Evolutionary conservation across 2,888 invertebrate species (phyloP).

Genomic region (Hypomecis atomaria): DNA sequence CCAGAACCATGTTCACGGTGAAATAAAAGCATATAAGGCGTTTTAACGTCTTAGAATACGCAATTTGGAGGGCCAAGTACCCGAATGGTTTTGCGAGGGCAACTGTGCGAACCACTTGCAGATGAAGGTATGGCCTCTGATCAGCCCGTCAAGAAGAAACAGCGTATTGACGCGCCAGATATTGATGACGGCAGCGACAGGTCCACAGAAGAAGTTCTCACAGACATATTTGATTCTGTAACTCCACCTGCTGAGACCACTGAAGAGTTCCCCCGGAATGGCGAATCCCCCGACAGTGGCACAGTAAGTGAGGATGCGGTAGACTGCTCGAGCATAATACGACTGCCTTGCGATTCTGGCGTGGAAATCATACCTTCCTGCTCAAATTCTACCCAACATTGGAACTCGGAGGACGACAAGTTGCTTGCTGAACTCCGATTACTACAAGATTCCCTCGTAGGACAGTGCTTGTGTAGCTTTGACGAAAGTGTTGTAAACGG

Average conservation of each 20-base stretch:
- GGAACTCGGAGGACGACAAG: constrained; percentile 73
- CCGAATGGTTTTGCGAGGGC: constrained; percentile 87
- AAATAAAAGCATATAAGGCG: constrained; percentile 48
- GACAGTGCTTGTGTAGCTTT: constrained; percentile 91
- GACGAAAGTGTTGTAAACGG: constrained; percentile 88
- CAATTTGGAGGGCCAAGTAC: constrained; percentile 37
- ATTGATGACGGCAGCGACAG: constrained; percentile 83
- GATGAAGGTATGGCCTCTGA: constrained; percentile 89
- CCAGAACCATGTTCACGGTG: constrained; percentile 63
- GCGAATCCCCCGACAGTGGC: constrained; percentile 80
- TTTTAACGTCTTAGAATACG: constrained; percentile 37
- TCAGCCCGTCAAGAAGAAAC: constrained; percentile 94
- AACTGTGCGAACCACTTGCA: constrained; percentile 80
- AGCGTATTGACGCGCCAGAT: constrained; percentile 88
- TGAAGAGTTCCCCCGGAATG: constrained; percentile 74
- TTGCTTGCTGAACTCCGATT: constrained; percentile 81
- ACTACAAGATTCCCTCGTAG: constrained; percentile 88
- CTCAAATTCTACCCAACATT: constrained; percentile 65
- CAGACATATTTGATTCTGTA: constrained; percentile 73
- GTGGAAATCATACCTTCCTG: constrained; percentile 75
- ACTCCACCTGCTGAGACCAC: constrained; percentile 73
- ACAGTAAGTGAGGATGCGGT: constrained; percentile 82
- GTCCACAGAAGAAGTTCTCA: constrained; percentile 79
- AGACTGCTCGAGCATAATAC: constrained; percentile 73
- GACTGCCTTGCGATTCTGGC: constrained; percentile 65